Conservation (phyloP, 2,797 vertebrate genomes). For the Acropternis orthonyx region DNA sequence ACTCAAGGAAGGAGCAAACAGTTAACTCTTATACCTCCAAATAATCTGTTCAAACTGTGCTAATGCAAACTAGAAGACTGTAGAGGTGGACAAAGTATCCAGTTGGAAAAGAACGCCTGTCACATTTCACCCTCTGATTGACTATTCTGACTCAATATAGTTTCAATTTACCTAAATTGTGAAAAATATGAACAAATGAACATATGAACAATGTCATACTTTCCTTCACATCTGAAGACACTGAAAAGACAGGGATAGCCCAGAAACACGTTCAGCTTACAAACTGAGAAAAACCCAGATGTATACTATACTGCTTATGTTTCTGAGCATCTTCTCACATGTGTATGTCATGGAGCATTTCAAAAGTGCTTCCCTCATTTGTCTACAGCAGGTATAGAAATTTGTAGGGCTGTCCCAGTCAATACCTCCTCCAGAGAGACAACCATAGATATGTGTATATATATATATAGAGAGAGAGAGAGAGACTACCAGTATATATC, state of each 20-base stretch:
- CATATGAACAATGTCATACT: neutral
- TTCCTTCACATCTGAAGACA: neutral
- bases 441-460: neutral
- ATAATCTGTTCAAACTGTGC: neutral
- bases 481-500: neutral
- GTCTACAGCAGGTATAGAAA: neutral
- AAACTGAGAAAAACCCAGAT: neutral
- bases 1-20: neutral
- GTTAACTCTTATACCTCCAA: neutral
- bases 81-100: neutral
- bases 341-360: neutral
- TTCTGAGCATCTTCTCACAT: neutral
- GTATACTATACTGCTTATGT: neutral
- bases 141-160: neutral
- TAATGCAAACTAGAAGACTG: neutral
- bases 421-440: neutral
- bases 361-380: neutral
- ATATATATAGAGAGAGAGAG: neutral
- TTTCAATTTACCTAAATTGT: neutral
- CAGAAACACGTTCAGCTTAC: neutral
- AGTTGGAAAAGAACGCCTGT: neutral
- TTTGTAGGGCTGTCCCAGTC: neutral
- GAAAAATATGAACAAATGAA: neutral
- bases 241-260: neutral
- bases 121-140: neutral